Conservation (phyloP, 2,888 invertebrate species). For the Drosophila gaucha region DNA sequence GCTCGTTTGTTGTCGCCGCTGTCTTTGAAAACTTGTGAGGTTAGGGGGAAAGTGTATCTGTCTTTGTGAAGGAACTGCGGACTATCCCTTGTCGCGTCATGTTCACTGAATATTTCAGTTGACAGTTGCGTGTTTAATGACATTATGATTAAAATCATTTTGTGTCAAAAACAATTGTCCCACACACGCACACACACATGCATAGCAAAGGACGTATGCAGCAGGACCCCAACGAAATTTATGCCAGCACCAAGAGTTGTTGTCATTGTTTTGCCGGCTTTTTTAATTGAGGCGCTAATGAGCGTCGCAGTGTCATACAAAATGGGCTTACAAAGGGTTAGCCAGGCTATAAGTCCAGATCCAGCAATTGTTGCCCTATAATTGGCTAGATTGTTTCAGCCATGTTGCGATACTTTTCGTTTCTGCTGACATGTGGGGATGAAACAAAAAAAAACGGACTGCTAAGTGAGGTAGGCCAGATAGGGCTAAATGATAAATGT, state of each 20-base stretch:
- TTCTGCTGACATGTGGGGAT: not conserved
- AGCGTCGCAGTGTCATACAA: slow-evolving; percentile 47
- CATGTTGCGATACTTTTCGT: slow-evolving; percentile 11
- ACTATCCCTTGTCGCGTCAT: slow-evolving; percentile 50
- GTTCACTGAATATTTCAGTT: slow-evolving; percentile 61
- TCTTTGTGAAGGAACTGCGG: slow-evolving; percentile 14
- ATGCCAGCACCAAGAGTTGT: slow-evolving; percentile 16
- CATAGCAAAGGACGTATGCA: slow-evolving; percentile 22
- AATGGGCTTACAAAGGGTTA: slow-evolving; percentile 51
- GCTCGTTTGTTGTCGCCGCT: slow-evolving; percentile 51
- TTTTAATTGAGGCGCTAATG: slow-evolving; percentile 68
- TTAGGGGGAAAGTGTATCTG: not conserved
- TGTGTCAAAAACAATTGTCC: slow-evolving; percentile 77
- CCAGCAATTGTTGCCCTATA: slow-evolving; percentile 29
- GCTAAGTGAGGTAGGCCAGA: not conserved
- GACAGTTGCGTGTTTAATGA: slow-evolving; percentile 75
- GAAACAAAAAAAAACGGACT: not conserved
- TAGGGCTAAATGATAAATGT: not conserved
- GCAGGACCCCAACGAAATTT: slow-evolving; percentile 29
- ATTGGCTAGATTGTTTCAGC: slow-evolving; percentile 53
- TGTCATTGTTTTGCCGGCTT: slow-evolving; percentile 49
- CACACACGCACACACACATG: slow-evolving; percentile 44
- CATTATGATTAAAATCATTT: slow-evolving; percentile 78
- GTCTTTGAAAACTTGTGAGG: slow-evolving; percentile 25
- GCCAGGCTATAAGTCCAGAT: slow-evolving; percentile 11